These are phyloP conservation scores for Drosophila melanosoma DNA, from an alignment of 2,888 invertebrate genomes.

Conservation along the genomic window DNA sequence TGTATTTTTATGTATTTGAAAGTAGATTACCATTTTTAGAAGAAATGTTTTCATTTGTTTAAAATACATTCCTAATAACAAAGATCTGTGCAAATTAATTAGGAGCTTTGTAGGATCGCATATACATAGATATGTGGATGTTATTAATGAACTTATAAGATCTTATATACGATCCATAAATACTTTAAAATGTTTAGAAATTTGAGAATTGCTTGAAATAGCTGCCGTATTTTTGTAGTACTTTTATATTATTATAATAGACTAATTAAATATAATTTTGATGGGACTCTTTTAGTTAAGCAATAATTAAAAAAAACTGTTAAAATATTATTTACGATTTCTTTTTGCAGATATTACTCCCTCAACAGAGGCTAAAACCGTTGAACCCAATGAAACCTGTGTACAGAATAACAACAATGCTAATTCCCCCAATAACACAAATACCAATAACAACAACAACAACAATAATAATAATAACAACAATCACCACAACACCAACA, in stretches of 20 bases:
- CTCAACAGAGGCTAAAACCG: constrained; percentile 75
- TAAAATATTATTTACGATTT: background rate
- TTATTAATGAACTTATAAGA: background rate
- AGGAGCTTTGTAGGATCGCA: background rate
- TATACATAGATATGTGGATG: background rate
- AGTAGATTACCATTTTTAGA: background rate
- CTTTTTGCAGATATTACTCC: constrained; percentile 70
- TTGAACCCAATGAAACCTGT: constrained; percentile 77
- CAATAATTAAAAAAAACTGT: background rate
- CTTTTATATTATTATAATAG: background rate
- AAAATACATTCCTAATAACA: background rate
- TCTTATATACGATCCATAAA: background rate
- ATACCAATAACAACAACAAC: constrained; percentile 49
- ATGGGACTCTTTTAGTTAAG: background rate
- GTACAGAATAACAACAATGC: constrained; percentile 69
- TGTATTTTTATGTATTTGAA: background rate
- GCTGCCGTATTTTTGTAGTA: background rate
- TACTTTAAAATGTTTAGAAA: background rate
- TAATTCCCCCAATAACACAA: constrained; percentile 58
- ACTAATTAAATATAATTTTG: background rate
- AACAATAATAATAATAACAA: constrained; percentile 60
- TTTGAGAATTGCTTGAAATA: background rate
- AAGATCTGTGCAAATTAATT: background rate
- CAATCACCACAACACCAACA: constrained; percentile 29
- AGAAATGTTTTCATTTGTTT: background rate